Conservation (phyloP, 2,797 vertebrate species). For the Onychomys arenicola region DNA sequence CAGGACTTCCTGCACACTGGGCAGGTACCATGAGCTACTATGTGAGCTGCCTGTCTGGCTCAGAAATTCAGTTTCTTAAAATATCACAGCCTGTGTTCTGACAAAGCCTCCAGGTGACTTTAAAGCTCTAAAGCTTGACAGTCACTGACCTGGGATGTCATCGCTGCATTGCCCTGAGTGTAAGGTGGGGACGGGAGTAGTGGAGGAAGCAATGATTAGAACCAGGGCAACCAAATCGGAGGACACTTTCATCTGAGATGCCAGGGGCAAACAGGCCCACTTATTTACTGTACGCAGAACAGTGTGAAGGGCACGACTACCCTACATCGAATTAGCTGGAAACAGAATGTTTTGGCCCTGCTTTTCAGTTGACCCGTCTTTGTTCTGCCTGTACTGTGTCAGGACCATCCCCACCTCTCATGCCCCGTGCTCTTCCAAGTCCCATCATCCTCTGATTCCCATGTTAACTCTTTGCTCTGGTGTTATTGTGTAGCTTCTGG, state of each 20-base stretch:
- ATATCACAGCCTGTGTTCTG: not conserved
- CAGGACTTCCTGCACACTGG: not conserved
- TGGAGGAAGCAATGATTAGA: not conserved
- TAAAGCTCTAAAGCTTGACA: not conserved
- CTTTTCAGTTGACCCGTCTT: not conserved
- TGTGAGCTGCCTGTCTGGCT: not conserved
- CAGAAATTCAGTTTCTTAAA: not conserved
- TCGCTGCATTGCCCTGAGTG: rapidly evolving
- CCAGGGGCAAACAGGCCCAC: not conserved
- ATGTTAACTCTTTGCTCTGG: not conserved
- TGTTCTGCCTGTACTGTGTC: rapidly evolving
- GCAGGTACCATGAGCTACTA: not conserved
- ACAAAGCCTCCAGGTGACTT: not conserved
- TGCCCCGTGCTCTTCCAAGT: not conserved
- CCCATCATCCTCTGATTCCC: not conserved
- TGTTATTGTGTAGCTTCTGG: not conserved
- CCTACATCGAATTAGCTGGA: not conserved
- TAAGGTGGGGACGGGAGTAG: not conserved
- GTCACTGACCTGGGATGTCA: not conserved
- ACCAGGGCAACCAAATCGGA: not conserved
- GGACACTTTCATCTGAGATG: not conserved
- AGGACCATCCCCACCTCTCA: not conserved
- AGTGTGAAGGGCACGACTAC: not conserved
- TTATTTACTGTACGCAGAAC: not conserved
- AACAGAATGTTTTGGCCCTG: not conserved